A percentile compares a stretch with the other conserved stretches of the same genome.
Evolutionary conservation across 2,888 invertebrate species (phyloP).

Genomic region (Orchesella flavescens): DNA sequence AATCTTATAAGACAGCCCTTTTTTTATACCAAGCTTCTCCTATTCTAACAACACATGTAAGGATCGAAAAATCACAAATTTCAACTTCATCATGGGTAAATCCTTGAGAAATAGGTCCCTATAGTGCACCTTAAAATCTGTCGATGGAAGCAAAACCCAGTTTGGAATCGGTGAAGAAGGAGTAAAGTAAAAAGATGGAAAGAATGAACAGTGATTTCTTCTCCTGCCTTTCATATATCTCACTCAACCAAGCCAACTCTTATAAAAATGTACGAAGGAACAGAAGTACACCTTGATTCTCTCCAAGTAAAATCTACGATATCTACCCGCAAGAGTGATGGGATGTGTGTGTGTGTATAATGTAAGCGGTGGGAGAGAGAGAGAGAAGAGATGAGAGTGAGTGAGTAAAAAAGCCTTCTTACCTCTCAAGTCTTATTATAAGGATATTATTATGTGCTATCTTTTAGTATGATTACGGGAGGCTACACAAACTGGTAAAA

Average conservation of each 20-base stretch:
- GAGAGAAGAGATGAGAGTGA: conserved; percentile 27
- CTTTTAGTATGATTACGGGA: conserved; percentile 41
- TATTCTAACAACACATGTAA: conserved; percentile 7
- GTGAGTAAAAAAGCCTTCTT: conserved; percentile 18
- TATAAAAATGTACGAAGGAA: too few species aligned
- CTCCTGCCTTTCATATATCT: background rate
- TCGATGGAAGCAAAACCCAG: conserved; percentile 1
- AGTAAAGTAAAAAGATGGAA: background rate
- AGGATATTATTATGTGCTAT: conserved; percentile 48
- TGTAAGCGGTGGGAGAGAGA: conserved; percentile 7
- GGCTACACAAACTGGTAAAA: background rate
- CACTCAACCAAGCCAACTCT: background rate
- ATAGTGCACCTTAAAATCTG: background rate
- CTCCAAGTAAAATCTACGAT: background rate
- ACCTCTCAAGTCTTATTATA: conserved; percentile 27
- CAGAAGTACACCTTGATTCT: background rate
- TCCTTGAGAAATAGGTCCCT: background rate
- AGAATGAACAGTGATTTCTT: background rate
- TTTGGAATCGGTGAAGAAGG: background rate
- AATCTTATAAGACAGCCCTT: too few species aligned
- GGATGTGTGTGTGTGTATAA: conserved; percentile 20
- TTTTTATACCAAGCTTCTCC: too few species aligned
- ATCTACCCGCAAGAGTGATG: conserved; percentile 19
- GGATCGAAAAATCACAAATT: conserved; percentile 43
- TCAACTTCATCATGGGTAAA: conserved; percentile 7